phyloP scores from a whole-genome alignment of 2,113 vertebrate species.

The Stictonetta naevosa region DNA sequence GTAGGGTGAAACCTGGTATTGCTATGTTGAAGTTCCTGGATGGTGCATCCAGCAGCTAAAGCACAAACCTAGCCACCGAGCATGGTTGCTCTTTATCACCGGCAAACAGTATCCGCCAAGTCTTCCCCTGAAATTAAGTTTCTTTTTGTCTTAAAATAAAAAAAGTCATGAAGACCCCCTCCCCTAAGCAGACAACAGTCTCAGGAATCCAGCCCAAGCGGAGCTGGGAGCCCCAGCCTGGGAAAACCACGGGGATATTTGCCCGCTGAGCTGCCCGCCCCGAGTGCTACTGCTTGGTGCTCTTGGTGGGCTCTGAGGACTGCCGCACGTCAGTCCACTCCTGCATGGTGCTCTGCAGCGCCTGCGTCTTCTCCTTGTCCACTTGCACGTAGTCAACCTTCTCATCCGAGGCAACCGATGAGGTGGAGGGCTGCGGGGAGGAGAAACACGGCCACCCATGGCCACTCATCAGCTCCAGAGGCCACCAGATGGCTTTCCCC shows the following conservation, averaged over 20 bases:
- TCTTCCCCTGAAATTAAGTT: conserved; percentile 51
- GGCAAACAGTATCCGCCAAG: conserved; percentile 50
- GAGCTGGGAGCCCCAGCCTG: not conserved
- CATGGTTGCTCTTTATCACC: conserved; percentile 26
- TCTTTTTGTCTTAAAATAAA: conserved; percentile 7
- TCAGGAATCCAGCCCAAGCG: conserved; percentile 4
- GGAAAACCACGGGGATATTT: not conserved
- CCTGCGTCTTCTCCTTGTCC: conserved; percentile 98
- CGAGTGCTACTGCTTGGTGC: conserved; percentile 77
- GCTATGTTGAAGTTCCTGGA: conserved; percentile 38
- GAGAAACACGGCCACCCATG: not conserved
- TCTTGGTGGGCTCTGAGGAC: conserved; percentile 91
- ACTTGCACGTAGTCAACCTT: conserved; percentile 99
- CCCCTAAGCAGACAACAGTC: conserved; percentile 6
- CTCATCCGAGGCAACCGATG: conserved; percentile 93
- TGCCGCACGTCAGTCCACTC: conserved; percentile 98
- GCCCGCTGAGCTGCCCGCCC: not conserved
- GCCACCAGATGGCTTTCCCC: too few species aligned
- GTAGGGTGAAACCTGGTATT: conserved; percentile 50
- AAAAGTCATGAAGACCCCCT: not conserved
- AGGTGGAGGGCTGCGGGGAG: conserved; percentile 90
- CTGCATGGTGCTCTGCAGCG: conserved; percentile 97
- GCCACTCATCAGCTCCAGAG: not conserved
- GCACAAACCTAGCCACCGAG: conserved; percentile 39
- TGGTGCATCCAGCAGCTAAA: conserved; percentile 42